phyloP scores from a whole-genome alignment of 2,888 invertebrate species.

The Zele albiditarsus region DNA sequence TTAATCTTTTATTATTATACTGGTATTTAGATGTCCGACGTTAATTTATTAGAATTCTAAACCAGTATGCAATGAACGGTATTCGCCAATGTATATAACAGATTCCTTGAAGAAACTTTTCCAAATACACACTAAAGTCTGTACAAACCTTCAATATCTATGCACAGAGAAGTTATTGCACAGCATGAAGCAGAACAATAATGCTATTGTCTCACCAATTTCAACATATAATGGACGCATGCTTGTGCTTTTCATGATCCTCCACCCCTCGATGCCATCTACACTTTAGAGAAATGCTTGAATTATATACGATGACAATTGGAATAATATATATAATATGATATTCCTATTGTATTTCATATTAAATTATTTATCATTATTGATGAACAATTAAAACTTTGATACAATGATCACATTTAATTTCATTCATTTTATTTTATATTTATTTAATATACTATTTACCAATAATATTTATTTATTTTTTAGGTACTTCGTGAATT shows the following conservation, averaged over 20 bases:
- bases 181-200: slow-evolving; percentile 48
- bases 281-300: neutral
- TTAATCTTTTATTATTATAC: too few species aligned
- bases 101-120: slow-evolving; percentile 5
- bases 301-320: slow-evolving; percentile 22
- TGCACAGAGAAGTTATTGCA: slow-evolving; percentile 47
- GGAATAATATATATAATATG: neutral
- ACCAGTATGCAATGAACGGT: neutral
- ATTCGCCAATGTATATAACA: neutral
- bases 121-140: slow-evolving; percentile 16
- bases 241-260: slow-evolving; percentile 24
- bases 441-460: neutral
- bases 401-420: neutral
- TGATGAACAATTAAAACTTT: neutral
- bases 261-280: neutral
- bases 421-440: neutral
- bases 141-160: slow-evolving; percentile 29
- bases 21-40: too few species aligned
- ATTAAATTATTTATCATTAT: slow-evolving; percentile 25
- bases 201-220: slow-evolving; percentile 49
- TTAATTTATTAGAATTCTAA: neutral
- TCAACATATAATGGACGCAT: slow-evolving; percentile 34
- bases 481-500: slow-evolving; percentile 78
- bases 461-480: slow-evolving; percentile 11
- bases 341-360: neutral